Evolutionary conservation across 1,140 invertebrate species (phyloP).

Genomic region (Grapholita molesta): DNA sequence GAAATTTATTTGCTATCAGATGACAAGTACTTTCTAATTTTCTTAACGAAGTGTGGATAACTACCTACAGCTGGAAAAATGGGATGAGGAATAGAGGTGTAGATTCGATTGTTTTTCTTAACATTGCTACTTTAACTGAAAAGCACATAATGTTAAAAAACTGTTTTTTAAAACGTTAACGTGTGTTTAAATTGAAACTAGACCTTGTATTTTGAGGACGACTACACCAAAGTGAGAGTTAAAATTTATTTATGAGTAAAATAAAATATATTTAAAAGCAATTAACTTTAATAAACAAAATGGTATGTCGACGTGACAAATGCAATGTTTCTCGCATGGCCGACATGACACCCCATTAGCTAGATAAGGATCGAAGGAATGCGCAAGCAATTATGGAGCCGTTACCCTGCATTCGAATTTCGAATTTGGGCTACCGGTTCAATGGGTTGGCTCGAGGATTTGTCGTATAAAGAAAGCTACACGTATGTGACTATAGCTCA

Average conservation of each 20-base stretch:
- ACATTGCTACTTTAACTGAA: no score
- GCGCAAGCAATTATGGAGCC: not conserved
- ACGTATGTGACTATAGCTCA: not conserved
- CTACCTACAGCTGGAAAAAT: not conserved
- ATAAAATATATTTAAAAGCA: not conserved
- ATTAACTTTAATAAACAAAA: not conserved
- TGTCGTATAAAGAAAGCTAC: not conserved
- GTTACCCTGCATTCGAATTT: slow-evolving; percentile 2
- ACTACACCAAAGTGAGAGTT: no score
- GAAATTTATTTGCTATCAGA: not conserved
- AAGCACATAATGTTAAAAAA: no score
- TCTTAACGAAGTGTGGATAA: not conserved
- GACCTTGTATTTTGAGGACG: no score
- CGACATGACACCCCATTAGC: slow-evolving; percentile 5
- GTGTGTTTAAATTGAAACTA: no score
- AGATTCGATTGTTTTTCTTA: no score
- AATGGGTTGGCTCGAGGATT: not conserved
- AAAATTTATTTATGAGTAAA: no score
- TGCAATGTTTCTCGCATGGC: not conserved
- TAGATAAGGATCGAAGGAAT: slow-evolving; percentile 6
- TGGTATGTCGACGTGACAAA: not conserved
- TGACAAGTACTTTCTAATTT: not conserved
- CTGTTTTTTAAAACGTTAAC: no score
- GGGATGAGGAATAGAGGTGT: not conserved
- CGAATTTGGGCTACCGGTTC: not conserved